phyloP scores from a whole-genome alignment of 2,888 invertebrate species.

The Campoplex capitator region DNA sequence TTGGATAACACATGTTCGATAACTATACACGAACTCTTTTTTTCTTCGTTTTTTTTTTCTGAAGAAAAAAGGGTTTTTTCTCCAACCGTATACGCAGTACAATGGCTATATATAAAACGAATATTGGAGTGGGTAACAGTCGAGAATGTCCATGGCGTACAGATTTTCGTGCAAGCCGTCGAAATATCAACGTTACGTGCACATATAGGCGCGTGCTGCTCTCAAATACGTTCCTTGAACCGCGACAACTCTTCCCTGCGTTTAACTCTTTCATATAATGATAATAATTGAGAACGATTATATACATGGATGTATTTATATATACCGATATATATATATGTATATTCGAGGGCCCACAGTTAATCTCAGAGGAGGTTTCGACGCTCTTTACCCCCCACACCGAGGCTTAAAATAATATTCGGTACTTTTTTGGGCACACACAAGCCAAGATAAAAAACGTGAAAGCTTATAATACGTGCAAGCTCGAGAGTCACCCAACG shows the following conservation, averaged over 20 bases:
- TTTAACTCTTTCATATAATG: constrained; percentile 60
- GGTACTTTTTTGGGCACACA: constrained; percentile 77
- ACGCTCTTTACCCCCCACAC: constrained; percentile 81
- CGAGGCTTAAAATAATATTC: constrained; percentile 84
- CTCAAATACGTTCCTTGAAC: constrained; percentile 17
- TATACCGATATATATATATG: neutral
- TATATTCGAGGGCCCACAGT: constrained; percentile 72
- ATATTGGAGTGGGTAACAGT: constrained; percentile 41
- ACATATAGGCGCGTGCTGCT: constrained; percentile 58
- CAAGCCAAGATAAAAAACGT: constrained; percentile 39
- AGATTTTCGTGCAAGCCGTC: constrained; percentile 66
- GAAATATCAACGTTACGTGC: constrained; percentile 63
- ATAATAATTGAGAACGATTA: constrained; percentile 72
- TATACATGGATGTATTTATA: constrained; percentile 51
- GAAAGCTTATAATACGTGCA: constrained; percentile 30
- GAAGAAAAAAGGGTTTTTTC: constrained; percentile 33
- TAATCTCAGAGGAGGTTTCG: constrained; percentile 84
- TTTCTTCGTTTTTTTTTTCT: constrained; percentile 38
- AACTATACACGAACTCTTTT: constrained; percentile 44
- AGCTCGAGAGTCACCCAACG: constrained; percentile 61
- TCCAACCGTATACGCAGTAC: constrained; percentile 50
- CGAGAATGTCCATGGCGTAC: constrained; percentile 57
- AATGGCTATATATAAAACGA: constrained; percentile 63
- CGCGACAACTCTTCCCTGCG: constrained; percentile 34
- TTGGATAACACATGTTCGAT: constrained; percentile 65